phyloP scores from a whole-genome alignment of 2,797 vertebrate genomes.

The Schizothorax lantsangensis region DNA sequence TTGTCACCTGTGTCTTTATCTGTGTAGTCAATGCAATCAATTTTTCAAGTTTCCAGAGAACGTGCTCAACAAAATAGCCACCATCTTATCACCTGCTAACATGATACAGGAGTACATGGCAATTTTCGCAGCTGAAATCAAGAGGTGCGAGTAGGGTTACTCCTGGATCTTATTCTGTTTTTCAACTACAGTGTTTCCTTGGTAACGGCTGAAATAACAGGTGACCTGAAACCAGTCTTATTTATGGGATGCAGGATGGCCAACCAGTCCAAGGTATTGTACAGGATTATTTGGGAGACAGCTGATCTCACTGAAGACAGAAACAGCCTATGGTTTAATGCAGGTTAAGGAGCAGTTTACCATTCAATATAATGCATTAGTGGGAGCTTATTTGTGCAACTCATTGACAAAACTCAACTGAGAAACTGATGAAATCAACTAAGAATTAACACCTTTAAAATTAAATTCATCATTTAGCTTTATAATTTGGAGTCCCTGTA shows the following conservation, averaged over 20 bases:
- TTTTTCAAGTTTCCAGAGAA: slow-evolving; percentile 54
- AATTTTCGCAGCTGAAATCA: slow-evolving; percentile 5
- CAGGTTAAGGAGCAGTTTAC: neutral
- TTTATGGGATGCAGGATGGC: slow-evolving; percentile 2
- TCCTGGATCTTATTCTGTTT: slow-evolving; percentile 8
- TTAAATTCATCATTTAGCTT: neutral
- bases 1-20: neutral
- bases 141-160: neutral
- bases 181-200: slow-evolving; percentile 34
- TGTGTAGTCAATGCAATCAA: slow-evolving; percentile 6
- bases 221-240: slow-evolving; percentile 12
- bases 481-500: neutral
- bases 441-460: neutral
- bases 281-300: slow-evolving; percentile 21
- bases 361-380: neutral
- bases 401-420: neutral
- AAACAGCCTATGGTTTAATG: slow-evolving; percentile 17
- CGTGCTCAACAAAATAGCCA: slow-evolving; percentile 38
- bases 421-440: neutral
- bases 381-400: neutral
- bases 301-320: slow-evolving; percentile 36
- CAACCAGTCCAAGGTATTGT: slow-evolving; percentile 36
- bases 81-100: slow-evolving; percentile 36
- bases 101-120: slow-evolving; percentile 39
- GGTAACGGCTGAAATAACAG: slow-evolving; percentile 44